phyloP scores from a whole-genome alignment of 64 coral and sea anemone species.

The Catalaphyllia jardinei region DNA sequence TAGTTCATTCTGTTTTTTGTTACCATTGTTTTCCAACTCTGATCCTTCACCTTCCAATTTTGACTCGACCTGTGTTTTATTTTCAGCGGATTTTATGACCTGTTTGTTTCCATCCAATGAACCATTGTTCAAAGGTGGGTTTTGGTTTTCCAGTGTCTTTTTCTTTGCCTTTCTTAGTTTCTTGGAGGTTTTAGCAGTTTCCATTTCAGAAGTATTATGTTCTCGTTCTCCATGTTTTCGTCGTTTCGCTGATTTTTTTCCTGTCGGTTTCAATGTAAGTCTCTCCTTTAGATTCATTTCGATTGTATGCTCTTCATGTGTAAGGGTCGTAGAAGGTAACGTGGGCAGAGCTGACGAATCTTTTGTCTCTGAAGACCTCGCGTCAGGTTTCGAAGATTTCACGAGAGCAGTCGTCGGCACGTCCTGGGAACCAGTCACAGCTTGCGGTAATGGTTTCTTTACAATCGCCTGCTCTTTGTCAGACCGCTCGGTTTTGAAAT shows the following conservation, averaged over 20 bases:
- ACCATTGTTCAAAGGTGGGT: background rate
- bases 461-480: background rate
- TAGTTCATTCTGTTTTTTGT: background rate
- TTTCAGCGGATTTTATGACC: background rate
- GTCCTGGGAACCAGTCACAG: background rate
- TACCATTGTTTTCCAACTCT: background rate
- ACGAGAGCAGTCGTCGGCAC: background rate
- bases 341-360: background rate
- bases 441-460: background rate
- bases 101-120: background rate
- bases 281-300: background rate
- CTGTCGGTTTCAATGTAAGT: background rate
- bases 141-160: background rate
- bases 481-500: background rate
- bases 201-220: background rate
- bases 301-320: background rate
- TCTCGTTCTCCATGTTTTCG: background rate
- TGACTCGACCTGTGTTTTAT: background rate
- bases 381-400: background rate
- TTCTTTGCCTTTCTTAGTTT: constrained; percentile 17
- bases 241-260: background rate
- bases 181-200: background rate
- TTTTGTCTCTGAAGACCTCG: background rate
- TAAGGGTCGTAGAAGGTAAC: background rate
- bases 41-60: background rate